phyloP scores from a whole-genome alignment of 2,888 invertebrate species.

The Chloroclystis v-ata region DNA sequence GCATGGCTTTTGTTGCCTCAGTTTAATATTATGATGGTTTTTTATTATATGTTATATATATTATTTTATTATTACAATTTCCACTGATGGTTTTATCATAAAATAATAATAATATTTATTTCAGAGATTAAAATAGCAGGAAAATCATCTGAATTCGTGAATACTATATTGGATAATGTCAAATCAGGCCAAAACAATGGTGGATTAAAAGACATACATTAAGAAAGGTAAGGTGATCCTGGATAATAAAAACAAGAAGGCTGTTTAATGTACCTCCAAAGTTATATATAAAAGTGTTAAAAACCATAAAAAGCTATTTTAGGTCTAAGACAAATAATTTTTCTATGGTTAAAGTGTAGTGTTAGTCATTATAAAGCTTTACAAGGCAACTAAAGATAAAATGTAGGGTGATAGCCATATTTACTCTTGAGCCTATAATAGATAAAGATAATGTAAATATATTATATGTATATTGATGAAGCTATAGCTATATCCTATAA shows the following conservation, averaged over 20 bases:
- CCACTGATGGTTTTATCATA: too few relatives aligned
- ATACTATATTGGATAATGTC: constrained; percentile 92
- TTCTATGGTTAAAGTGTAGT: constrained; percentile 57
- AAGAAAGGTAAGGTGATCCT: constrained; percentile 45
- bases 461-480: background rate
- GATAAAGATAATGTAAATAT: constrained; percentile 29
- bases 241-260: constrained; percentile 63
- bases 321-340: constrained; percentile 74
- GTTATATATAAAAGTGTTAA: constrained; percentile 61
- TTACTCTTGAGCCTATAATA: constrained; percentile 38
- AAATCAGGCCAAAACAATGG: constrained; percentile 87
- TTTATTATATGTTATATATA: too few relatives aligned
- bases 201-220: constrained; percentile 83
- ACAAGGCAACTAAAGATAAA: constrained; percentile 59
- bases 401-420: constrained; percentile 36
- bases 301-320: constrained; percentile 59
- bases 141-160: constrained; percentile 95
- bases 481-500: too few relatives aligned
- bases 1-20: too few relatives aligned
- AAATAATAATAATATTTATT: constrained; percentile 38
- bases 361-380: constrained; percentile 64
- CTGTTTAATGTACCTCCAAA: constrained; percentile 78
- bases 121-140: constrained; percentile 93
- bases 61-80: too few relatives aligned
- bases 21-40: too few relatives aligned